Base-by-base conservation (phyloP, 2,888 invertebrate genomes). In the Phorcus lineatus region DNA sequence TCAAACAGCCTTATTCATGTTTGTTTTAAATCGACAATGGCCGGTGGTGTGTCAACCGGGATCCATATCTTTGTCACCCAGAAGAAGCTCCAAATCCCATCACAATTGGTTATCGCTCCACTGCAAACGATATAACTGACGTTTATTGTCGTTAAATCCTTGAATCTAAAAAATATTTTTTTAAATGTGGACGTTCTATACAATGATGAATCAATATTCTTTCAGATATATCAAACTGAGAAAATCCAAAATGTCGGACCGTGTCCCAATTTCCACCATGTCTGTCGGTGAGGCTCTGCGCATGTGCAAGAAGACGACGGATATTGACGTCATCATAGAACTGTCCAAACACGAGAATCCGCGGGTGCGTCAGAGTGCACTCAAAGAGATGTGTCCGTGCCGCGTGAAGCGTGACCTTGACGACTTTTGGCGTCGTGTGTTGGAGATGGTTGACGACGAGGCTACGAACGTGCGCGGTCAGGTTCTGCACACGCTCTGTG, bases 311-410 rank as follows among this genome's bases (percentile, higher is more conserved):
- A 85, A 88, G 54, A 92, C 92, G 0, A 88, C 89, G 9, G 89
- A 88, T 70, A 92, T 92, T 62, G 91, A 92, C 74, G 86, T 85
- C 6, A 89, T 92, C 66, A 88, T 92, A 24, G 88, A 87, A 57
- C 84, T 92, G 75, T 90, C 91, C 24, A 88, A 88, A 77, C 92
- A 92, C 81, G 55, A 81, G 1, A 86, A 87, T 78, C 90, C 92
- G 0, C 83, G 85, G 52, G 92, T 92, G 11, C 83, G 92, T 80
- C 89, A 91, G 87, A 84, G 82, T 54, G 92, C 92, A 1, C 86
- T 92, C n/a, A 86, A 86, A 74, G 91, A 92, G 84, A 92, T 92
- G 90, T 92, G 92, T 82, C 92, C 92, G 0, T 92, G 92, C 84
- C 84, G 91, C 57, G 92, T 92, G n/a, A 88, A 91, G 81, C 83